Evolutionary conservation across 2,113 vertebrate species (phyloP).

Genomic region (Spermophilus dauricus): DNA sequence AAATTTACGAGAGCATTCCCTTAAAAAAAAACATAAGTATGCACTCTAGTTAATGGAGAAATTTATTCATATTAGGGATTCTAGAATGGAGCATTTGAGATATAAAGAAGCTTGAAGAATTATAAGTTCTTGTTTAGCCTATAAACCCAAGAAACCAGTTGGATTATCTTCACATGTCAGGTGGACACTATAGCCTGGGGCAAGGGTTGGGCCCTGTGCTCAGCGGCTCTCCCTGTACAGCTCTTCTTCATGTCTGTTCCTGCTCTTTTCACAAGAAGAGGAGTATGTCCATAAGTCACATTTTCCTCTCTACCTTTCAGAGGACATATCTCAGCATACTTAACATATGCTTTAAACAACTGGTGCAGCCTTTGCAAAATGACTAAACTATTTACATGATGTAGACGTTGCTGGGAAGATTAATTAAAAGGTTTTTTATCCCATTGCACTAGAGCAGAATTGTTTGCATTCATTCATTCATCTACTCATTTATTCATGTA

Average conservation of each 20-base stretch:
- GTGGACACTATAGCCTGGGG: background rate
- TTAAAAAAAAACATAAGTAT: background rate
- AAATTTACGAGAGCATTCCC: background rate
- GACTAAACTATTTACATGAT: background rate
- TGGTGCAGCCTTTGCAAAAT: background rate
- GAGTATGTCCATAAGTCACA: background rate
- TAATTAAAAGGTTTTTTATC: background rate
- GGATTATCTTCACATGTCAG: background rate
- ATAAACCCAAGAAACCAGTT: background rate
- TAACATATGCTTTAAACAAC: background rate
- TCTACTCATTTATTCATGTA: background rate
- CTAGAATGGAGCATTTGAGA: conserved; percentile 17
- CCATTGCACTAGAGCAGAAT: background rate
- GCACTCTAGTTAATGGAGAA: conserved; percentile 1
- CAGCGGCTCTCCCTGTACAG: background rate
- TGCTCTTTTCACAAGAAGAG: background rate
- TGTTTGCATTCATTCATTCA: background rate
- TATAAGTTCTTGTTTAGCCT: background rate
- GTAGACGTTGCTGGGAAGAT: background rate
- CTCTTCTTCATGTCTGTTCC: conserved; percentile 30
- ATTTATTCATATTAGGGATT: conserved; percentile 20
- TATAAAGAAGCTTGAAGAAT: background rate
- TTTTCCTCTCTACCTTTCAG: background rate
- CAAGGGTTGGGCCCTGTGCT: background rate
- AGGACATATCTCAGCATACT: background rate